A percentile compares a stretch with the other conserved stretches of the same genome.
These are phyloP conservation scores for Calcarius lapponicus DNA, from an alignment of 2,797 vertebrate species.

Conservation along the genomic window DNA sequence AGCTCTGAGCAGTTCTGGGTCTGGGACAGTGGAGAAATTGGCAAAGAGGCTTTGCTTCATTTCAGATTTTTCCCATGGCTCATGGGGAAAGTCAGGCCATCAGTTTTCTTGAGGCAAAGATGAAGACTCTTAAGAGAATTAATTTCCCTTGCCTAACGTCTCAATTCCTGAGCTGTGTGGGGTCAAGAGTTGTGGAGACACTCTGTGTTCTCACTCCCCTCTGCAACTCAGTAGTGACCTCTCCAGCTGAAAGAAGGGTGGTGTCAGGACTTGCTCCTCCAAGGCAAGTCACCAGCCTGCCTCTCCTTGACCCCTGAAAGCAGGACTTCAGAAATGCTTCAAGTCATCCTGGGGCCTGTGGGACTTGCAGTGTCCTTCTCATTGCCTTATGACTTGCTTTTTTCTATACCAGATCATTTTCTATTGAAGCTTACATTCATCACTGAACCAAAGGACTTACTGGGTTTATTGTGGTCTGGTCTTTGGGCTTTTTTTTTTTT, in stretches of 20 bases:
- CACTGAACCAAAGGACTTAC: not conserved
- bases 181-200: not conserved
- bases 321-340: not conserved
- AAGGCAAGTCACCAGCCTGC: not conserved
- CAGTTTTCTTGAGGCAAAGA: constrained; percentile 7
- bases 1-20: not conserved
- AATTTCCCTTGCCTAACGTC: not conserved
- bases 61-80: constrained; percentile 27
- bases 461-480: not conserved
- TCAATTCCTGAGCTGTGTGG: not conserved
- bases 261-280: not conserved
- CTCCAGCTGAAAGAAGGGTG: constrained; percentile 50
- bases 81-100: not conserved
- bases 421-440: not conserved
- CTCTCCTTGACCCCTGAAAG: not conserved
- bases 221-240: constrained; percentile 50
- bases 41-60: not conserved
- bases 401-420: not conserved
- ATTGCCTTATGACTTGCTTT: not conserved
- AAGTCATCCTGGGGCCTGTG: not conserved
- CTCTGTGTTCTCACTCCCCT: not conserved
- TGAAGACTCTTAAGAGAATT: constrained; percentile 21
- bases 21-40: not conserved
- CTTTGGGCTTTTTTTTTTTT: not conserved
- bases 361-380: not conserved